phyloP scores from a whole-genome alignment of 1,140 invertebrate species.

The Tenebrio molitor region DNA sequence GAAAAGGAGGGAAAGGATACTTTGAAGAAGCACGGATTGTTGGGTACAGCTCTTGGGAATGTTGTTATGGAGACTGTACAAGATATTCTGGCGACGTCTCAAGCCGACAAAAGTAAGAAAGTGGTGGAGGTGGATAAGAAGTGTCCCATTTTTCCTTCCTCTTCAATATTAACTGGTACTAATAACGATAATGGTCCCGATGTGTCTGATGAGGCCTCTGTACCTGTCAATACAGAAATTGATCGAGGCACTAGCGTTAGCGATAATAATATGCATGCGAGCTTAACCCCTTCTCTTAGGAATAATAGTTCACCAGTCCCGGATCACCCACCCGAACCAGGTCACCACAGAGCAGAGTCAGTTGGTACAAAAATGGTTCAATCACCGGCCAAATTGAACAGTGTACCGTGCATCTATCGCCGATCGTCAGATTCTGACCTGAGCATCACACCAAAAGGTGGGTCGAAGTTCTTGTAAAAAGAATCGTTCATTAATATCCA shows the following conservation, averaged over 20 bases:
- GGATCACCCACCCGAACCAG: conserved; percentile 44
- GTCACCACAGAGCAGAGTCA: conserved; percentile 55
- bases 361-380: conserved; percentile 58
- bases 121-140: conserved; percentile 18
- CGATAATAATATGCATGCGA: conserved; percentile 64
- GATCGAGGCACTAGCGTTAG: conserved; percentile 59
- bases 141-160: conserved; percentile 34
- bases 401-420: conserved; percentile 74
- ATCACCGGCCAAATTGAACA: conserved; percentile 70
- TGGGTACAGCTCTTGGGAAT: conserved; percentile 57
- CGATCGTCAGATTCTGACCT: conserved; percentile 94
- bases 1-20: background rate
- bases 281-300: conserved; percentile 63
- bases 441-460: conserved; percentile 93
- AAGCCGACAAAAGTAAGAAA: conserved; percentile 27
- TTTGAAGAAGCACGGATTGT: conserved; percentile 51
- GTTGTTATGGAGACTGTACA: conserved; percentile 58
- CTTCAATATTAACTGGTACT: conserved; percentile 50
- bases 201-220: conserved; percentile 12
- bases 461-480: conserved; percentile 7
- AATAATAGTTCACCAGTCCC: conserved; percentile 57
- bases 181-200: conserved; percentile 49
- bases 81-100: conserved; percentile 54
- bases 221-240: conserved; percentile 62
- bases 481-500: background rate